Evolutionary conservation across 2,888 invertebrate species (phyloP), one percentile per base, ranked within the genome.

Genomic region (Eretmocerus hayati): DNA sequence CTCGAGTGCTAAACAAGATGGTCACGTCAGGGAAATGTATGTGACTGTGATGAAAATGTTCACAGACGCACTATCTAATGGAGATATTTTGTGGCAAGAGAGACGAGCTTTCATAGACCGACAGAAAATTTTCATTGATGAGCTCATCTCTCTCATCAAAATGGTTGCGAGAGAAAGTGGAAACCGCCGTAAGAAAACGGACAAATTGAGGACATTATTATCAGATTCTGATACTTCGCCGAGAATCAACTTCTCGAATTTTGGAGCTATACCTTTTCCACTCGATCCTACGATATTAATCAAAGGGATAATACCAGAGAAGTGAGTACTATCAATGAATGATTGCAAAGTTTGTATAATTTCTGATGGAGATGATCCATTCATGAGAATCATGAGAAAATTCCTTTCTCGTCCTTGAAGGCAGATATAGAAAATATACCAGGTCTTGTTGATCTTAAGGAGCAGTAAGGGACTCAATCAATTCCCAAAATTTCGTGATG

Each of bases 181-280:
- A 2, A 92, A 89, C 72, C 78, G 96, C 4, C 87, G 86, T 67
- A 89, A 88, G 67, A 97, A 97, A 76, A 88, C 89, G 0, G 93
- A 94, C 63, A 80, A 90, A 55, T 77, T 97, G 2, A 91, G 91
- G 66, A 82, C 87, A 41, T 69, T 94, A 1, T 74, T 97, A 2
- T 81, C 84, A 0, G 91, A 92, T 66, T 79, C 84, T 0, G 89
- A 89, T 70, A 65, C 67, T n/a, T 76, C 80, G 1, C 85, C 85
- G 66, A 90, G 90, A 71, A 83, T 85, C 54, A 91, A 90, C 74
- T 94, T 95, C 72, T 79, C 85, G 0, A 85, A 84, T 69, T 92
- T 95, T 70, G 93, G 95, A 58, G 86, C 92, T 0, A 82, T 97
- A 65, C 92, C 94, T 0, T 87, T 97, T 63, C 96, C 97, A 0